Evolutionary conservation across 2,888 invertebrate genomes (phyloP).

Genomic region (Hirtodrosophila alboralis): DNA sequence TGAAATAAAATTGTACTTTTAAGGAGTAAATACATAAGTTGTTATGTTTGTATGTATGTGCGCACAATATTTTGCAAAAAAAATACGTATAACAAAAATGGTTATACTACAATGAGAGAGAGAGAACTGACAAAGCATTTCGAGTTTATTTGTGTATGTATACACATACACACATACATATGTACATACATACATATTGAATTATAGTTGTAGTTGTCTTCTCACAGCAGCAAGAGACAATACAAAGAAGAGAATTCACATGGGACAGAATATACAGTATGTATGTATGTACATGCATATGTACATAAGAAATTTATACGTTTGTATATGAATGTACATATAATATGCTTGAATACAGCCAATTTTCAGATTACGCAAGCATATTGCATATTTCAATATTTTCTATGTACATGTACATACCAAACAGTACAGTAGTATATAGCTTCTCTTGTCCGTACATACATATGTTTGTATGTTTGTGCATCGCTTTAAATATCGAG

Average conservation of each 20-base stretch:
- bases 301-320: constrained; percentile 1
- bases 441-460: neutral
- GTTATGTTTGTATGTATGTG: constrained; percentile 9
- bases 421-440: constrained; percentile 9
- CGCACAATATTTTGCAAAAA: too few relatives aligned
- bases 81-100: constrained; percentile 36
- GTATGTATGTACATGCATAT: constrained; percentile 12
- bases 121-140: constrained; percentile 52
- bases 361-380: constrained; percentile 74
- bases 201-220: constrained; percentile 43
- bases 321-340: constrained; percentile 14
- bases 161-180: constrained; percentile 18
- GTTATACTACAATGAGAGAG: constrained; percentile 33
- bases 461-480: constrained; percentile 17
- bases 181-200: constrained; percentile 6
- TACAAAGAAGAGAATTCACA: constrained; percentile 48
- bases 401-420: neutral
- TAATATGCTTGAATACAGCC: constrained; percentile 21
- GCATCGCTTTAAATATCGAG: constrained; percentile 43
- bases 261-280: constrained; percentile 25
- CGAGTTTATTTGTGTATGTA: constrained; percentile 46
- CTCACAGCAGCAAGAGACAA: constrained; percentile 38
- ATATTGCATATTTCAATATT: constrained; percentile 42
- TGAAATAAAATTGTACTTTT: neutral
- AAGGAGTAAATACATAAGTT: constrained; percentile 1